A percentile compares a stretch with the other conserved stretches of the same genome.
Evolutionary conservation across 2,888 invertebrate genomes (phyloP).

Genomic region (Apodemia mormo): DNA sequence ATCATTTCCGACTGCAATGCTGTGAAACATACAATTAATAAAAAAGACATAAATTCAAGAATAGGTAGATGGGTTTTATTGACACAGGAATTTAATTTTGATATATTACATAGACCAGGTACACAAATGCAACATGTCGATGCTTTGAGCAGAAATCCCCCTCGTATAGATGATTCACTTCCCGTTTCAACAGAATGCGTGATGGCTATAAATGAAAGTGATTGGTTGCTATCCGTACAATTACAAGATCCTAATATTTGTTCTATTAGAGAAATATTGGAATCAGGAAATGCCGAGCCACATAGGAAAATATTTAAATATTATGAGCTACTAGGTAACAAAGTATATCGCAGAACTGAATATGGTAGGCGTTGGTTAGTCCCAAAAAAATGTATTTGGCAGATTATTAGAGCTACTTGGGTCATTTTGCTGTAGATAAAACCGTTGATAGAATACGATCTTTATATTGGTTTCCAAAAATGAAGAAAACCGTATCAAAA

Average conservation of each 20-base stretch:
- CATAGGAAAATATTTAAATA: conserved; percentile 31
- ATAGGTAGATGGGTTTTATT: too few species aligned
- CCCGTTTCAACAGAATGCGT: background rate
- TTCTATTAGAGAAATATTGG: conserved; percentile 22
- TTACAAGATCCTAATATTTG: background rate
- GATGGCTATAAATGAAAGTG: conserved; percentile 31
- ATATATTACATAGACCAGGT: conserved; percentile 32
- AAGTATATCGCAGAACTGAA: conserved; percentile 31
- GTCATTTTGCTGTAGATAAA: conserved; percentile 37
- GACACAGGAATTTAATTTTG: too few species aligned
- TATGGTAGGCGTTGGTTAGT: conserved; percentile 37
- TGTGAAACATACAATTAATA: conserved; percentile 23
- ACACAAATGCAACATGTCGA: conserved; percentile 28
- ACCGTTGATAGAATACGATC: conserved; percentile 35
- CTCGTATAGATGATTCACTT: background rate
- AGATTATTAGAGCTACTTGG: conserved; percentile 25
- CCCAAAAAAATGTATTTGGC: too few species aligned
- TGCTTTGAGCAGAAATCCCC: conserved; percentile 37
- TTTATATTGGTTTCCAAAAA: conserved; percentile 38
- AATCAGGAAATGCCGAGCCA: conserved; percentile 19
- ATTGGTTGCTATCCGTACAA: conserved; percentile 31
- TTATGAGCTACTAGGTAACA: conserved; percentile 34
- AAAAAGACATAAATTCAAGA: too few species aligned
- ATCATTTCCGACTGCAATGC: conserved; percentile 30
- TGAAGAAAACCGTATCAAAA: too few species aligned